These are phyloP conservation scores for Cochlearius cochlearius DNA, from an alignment of 2,113 vertebrate species.

Conservation along the genomic window DNA sequence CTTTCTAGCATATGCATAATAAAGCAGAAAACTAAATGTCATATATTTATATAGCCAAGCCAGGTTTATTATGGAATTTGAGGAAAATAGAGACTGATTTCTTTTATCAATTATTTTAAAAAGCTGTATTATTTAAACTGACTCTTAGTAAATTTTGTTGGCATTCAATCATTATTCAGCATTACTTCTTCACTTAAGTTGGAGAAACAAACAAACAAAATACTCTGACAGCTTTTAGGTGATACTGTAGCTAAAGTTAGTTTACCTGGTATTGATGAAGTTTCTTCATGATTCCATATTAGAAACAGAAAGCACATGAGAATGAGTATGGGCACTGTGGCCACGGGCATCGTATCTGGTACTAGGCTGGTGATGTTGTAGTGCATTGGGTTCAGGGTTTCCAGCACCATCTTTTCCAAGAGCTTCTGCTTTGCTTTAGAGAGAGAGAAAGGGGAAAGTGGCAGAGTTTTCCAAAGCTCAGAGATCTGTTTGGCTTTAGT, in stretches of 20 bases:
- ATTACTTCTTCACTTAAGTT: background rate
- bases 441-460: background rate
- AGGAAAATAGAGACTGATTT: background rate
- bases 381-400: conserved; percentile 61
- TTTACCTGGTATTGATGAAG: conserved; percentile 84
- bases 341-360: conserved; percentile 2
- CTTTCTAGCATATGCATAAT: background rate
- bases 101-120: background rate
- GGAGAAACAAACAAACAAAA: background rate
- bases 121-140: background rate
- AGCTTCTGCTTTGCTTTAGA: background rate
- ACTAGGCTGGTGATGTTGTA: conserved; percentile 60
- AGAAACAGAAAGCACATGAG: conserved; percentile 77
- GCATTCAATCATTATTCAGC: background rate
- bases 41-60: background rate
- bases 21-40: background rate
- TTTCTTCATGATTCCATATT: conserved; percentile 70
- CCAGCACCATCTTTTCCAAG: conserved; percentile 53
- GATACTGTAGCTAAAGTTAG: background rate
- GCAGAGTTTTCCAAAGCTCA: background rate
- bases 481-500: background rate
- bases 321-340: conserved; percentile 73
- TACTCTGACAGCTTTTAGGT: background rate
- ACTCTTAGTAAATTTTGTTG: background rate
- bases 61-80: background rate